Conservation (phyloP, 2,888 invertebrate genomes). For the Epinotia ramella region DNA sequence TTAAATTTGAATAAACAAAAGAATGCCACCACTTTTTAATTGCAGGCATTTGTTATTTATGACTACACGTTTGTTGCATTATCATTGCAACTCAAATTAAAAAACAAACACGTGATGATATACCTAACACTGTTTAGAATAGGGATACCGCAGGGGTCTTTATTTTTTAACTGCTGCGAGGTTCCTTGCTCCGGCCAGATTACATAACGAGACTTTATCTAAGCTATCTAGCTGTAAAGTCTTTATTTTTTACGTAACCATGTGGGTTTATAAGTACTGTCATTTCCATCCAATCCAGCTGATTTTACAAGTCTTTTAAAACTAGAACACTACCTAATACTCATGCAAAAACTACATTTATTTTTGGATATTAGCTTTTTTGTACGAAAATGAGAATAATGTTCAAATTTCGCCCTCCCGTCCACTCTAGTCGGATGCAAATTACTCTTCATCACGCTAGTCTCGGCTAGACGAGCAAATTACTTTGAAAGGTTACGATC, state of each 20-base stretch:
- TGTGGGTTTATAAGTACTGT: no score
- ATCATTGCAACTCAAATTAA: slow-evolving; percentile 1
- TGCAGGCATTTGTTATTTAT: slow-evolving; percentile 31
- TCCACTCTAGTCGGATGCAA: slow-evolving; percentile 33
- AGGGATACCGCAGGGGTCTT: neutral
- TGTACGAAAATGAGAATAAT: slow-evolving; percentile 13
- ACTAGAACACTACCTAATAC: neutral
- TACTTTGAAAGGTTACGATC: slow-evolving; percentile 17
- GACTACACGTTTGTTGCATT: slow-evolving; percentile 26
- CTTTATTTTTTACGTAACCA: slow-evolving; percentile 33
- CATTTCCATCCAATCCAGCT: no score
- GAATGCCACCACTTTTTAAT: slow-evolving; percentile 19
- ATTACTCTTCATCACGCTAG: slow-evolving; percentile 36
- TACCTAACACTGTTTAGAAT: neutral
- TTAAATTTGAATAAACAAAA: slow-evolving; percentile 39
- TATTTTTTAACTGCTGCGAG: neutral
- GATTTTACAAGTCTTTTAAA: neutral
- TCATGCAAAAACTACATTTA: neutral
- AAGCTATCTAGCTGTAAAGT: slow-evolving; percentile 5
- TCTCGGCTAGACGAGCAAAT: slow-evolving; percentile 28
- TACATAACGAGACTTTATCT: slow-evolving; percentile 28
- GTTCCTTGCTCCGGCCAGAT: slow-evolving; percentile 4
- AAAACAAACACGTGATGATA: slow-evolving; percentile 4
- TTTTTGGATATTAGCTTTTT: neutral
- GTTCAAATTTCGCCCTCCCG: slow-evolving; percentile 28